Base-by-base conservation (phyloP, 1,140 invertebrate species). In the Pachypeltis micranthus region DNA sequence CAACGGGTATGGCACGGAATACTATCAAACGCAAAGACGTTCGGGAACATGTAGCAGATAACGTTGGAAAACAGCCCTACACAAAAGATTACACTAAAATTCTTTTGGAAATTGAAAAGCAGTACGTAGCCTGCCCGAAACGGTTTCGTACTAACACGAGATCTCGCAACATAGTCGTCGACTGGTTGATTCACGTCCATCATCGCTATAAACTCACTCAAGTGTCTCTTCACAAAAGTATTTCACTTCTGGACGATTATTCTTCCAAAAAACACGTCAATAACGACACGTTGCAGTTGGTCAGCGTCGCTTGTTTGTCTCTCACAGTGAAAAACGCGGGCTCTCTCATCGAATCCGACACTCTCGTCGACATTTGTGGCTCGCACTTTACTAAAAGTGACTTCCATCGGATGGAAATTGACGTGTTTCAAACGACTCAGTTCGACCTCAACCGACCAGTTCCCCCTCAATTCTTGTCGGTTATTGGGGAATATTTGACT, bases 151-250 rank as follows among this genome's bases (percentile, higher is more conserved):
- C 31, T 7, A 39, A 39, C 16, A 39, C 16, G 16, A 39, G 16
- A 39, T 39, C 31, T 39, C 31, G 31, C 7, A 39, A 39, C 16
- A 39, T 39, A 10, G 31, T 39, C 7, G 31, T 66, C 60, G 57
- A 54, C 44, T 64, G 25, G 56, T 12, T 57, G 2, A 63, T 63
- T 62, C 44, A 55, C 7, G 28, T 56, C 55, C 39, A 67, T 65
- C 57, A 64, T 58, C 63, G 64, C 59, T 64, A 62, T 21, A 10
- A 25, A 25, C 39, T 55, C n/a, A 25, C 23, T 10, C 61, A 55
- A 21, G 21, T 7, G 23, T 4, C 21, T 54, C 21, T 54, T 7
- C 47, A 54, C 47, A 54, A 23, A 54, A 54, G 7, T 21, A 21
- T 54, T 7, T 54, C 47, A 21, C 7, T 54, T 12, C 7, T 54